Evolutionary conservation across 2,797 vertebrate species (phyloP).

Genomic region (Gambusia yucatana): DNA sequence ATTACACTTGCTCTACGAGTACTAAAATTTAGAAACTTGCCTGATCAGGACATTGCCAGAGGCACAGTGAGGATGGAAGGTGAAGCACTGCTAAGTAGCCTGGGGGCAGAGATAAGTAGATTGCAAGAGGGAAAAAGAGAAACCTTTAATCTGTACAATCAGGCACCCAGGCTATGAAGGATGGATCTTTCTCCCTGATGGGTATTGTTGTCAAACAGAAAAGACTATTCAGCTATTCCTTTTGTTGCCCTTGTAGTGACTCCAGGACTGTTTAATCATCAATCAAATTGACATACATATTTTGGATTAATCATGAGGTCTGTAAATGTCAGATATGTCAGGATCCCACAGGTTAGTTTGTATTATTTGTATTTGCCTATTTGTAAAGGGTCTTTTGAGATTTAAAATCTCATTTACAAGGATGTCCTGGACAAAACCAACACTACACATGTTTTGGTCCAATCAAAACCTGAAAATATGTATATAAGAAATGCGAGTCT

Average conservation of each 20-base stretch:
- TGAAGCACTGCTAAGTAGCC: conserved; percentile 65
- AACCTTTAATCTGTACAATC: conserved; percentile 76
- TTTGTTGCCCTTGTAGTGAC: conserved; percentile 17
- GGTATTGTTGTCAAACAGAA: conserved; percentile 55
- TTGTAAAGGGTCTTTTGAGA: not conserved
- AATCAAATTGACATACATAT: not conserved
- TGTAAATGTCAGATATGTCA: not conserved
- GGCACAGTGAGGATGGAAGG: conserved; percentile 29
- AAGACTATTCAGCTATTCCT: conserved; percentile 49
- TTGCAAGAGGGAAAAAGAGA: conserved; percentile 35
- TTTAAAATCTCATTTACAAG: not conserved
- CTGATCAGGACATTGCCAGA: conserved; percentile 31
- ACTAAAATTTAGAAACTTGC: conserved; percentile 4
- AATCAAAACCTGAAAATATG: not conserved
- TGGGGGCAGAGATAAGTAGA: conserved; percentile 53
- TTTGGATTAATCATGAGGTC: not conserved
- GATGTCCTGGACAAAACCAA: not conserved
- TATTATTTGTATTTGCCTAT: not conserved
- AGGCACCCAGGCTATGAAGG: conserved; percentile 56
- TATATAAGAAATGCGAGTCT: not conserved
- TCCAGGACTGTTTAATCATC: not conserved
- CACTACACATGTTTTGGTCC: not conserved
- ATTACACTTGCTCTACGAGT: not conserved
- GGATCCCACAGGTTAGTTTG: not conserved
- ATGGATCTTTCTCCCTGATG: conserved; percentile 63